Evolutionary conservation across 2,888 invertebrate genomes (phyloP).

Genomic region (Parnassius mnemosyne): DNA sequence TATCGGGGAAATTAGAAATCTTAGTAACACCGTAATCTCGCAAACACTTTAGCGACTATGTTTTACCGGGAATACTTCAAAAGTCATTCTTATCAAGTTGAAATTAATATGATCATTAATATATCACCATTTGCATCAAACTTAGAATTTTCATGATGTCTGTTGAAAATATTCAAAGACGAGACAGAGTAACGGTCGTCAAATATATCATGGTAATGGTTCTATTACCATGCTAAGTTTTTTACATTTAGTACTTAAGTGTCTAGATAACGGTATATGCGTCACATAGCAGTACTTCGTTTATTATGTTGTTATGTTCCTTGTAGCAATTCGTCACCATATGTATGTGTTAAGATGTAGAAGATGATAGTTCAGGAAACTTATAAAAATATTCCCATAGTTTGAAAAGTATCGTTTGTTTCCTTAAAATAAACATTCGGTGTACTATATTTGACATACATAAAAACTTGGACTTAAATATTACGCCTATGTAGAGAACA

Average conservation of each 20-base stretch:
- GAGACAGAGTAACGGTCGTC: conserved; percentile 60
- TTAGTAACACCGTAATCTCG: no score
- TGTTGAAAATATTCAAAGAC: conserved; percentile 50
- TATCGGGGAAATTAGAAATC: no score
- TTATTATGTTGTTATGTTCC: conserved; percentile 1
- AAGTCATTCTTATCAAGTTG: not conserved
- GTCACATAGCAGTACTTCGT: conserved; percentile 10
- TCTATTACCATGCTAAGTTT: conserved; percentile 56
- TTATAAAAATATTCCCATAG: no score
- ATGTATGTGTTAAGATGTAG: not conserved
- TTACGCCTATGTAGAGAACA: no score
- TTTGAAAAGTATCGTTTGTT: no score
- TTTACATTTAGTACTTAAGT: conserved; percentile 36
- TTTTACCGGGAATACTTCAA: not conserved
- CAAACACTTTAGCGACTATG: no score
- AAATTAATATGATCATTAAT: conserved; percentile 30
- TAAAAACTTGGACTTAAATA: no score
- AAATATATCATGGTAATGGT: conserved; percentile 53
- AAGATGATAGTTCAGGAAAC: no score
- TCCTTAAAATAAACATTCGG: no score
- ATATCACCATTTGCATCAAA: conserved; percentile 35
- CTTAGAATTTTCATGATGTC: conserved; percentile 59
- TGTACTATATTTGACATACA: no score
- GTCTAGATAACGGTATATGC: conserved; percentile 27
- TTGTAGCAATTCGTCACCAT: not conserved